A percentile compares a stretch with the other conserved stretches of the same genome.
phyloP scores from a whole-genome alignment of 2,113 vertebrate genomes.

The Lanius ludovicianus region DNA sequence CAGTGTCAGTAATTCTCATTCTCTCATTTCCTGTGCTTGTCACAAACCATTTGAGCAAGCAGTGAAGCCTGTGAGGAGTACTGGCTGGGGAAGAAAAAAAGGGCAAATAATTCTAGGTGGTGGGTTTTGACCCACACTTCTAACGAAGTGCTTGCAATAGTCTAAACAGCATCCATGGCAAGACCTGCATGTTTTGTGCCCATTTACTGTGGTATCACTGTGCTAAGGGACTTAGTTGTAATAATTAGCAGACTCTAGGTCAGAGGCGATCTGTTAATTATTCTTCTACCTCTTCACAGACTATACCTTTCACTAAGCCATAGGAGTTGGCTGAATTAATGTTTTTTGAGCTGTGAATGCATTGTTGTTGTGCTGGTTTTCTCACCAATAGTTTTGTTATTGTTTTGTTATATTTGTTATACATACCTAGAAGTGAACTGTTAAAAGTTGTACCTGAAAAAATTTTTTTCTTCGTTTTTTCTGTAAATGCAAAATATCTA shows the following conservation, averaged over 20 bases:
- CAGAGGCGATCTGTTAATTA: neutral
- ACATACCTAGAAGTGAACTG: neutral
- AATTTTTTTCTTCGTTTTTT: accelerated
- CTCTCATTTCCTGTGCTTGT: slow-evolving; percentile 3
- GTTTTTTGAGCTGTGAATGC: neutral
- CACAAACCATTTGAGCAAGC: neutral
- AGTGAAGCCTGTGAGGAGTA: neutral
- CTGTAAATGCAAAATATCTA: neutral
- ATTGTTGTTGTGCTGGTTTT: neutral
- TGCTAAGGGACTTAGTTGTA: neutral
- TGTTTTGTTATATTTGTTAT: neutral
- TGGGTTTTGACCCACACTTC: neutral
- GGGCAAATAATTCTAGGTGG: neutral
- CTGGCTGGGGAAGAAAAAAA: neutral
- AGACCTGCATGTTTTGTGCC: neutral
- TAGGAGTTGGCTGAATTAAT: neutral
- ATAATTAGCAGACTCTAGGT: slow-evolving; percentile 3
- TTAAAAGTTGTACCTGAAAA: neutral
- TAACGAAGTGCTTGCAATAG: neutral
- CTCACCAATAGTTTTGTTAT: neutral
- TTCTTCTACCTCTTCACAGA: neutral
- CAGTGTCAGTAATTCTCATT: neutral
- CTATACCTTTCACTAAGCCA: neutral
- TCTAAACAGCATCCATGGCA: neutral
- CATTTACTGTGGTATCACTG: neutral